These are phyloP conservation scores for Monopis laevigella DNA, from an alignment of 2,888 invertebrate species.

Conservation along the genomic window DNA sequence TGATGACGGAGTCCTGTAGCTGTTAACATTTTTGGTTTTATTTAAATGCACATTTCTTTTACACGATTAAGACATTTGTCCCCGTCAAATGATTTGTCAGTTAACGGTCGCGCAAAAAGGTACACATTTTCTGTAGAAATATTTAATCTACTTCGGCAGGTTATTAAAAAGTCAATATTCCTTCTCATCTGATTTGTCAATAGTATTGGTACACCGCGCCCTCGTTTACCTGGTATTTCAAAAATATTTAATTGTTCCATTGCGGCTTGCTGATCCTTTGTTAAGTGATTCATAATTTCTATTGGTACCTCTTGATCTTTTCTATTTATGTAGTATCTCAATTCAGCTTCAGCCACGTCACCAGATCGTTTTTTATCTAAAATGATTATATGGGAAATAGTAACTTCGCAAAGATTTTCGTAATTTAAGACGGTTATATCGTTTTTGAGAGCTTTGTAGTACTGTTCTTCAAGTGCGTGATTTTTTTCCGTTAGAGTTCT, in stretches of 20 bases:
- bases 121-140: background rate
- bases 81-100: background rate
- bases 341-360: constrained; percentile 14
- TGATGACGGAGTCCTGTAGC: constrained; percentile 14
- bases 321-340: background rate
- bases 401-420: constrained; percentile 10
- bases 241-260: constrained; percentile 8
- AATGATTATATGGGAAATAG: constrained; percentile 11
- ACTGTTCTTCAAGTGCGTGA: constrained; percentile 10
- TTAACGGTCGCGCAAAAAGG: background rate
- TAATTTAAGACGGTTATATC: too few relatives aligned
- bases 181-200: constrained; percentile 3
- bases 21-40: constrained; percentile 12
- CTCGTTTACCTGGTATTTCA: constrained; percentile 5
- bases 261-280: constrained; percentile 6
- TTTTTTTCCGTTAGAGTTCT: constrained; percentile 9
- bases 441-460: background rate
- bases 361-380: constrained; percentile 14
- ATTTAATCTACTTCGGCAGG: background rate
- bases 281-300: too few relatives aligned
- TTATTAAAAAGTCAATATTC: background rate
- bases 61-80: background rate
- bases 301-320: constrained; percentile 1
- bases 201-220: constrained; percentile 8
- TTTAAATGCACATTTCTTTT: background rate